A percentile compares a stretch with the other conserved stretches of the same genome.
phyloP scores from a whole-genome alignment of 2,113 vertebrate species.

The Megaceryle torquata region DNA sequence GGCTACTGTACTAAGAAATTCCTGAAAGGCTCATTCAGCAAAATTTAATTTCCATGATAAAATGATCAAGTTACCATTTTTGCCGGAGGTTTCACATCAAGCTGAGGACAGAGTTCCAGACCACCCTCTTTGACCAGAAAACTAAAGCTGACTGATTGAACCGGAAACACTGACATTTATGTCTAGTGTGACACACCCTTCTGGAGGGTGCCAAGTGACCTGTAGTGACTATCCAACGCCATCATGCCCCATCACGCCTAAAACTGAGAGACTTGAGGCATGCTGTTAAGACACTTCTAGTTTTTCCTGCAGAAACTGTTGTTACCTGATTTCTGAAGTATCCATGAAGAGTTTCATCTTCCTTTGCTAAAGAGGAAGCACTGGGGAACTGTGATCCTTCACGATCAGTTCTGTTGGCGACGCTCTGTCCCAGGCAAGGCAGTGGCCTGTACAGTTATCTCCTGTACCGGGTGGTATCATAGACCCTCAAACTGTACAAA shows the following conservation, averaged over 20 bases:
- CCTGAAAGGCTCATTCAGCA: not conserved
- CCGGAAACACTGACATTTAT: not conserved
- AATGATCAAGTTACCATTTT: not conserved
- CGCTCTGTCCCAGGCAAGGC: slow-evolving; percentile 96
- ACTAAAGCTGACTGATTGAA: not conserved
- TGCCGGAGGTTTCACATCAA: not conserved
- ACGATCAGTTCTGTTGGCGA: slow-evolving; percentile 57
- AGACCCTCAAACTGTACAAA: slow-evolving; percentile 99
- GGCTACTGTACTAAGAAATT: not conserved
- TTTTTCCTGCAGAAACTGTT: not conserved
- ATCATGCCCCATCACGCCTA: not conserved
- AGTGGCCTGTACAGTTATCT: slow-evolving; percentile 99
- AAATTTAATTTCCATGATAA: not conserved
- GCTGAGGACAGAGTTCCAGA: not conserved
- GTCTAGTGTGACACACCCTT: not conserved
- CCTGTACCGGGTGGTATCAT: slow-evolving; percentile 99
- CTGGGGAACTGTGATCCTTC: not conserved
- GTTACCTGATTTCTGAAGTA: slow-evolving; percentile 66
- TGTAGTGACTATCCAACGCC: not conserved
- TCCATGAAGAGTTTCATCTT: slow-evolving; percentile 22
- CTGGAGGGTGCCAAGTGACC: not conserved
- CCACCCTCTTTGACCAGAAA: not conserved
- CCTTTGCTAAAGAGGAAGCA: not conserved
- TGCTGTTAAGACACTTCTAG: not conserved
- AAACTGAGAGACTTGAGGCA: not conserved